Evolutionary conservation across 2,888 invertebrate genomes (phyloP).

Genomic region (Zhuqinia jingwanae): DNA sequence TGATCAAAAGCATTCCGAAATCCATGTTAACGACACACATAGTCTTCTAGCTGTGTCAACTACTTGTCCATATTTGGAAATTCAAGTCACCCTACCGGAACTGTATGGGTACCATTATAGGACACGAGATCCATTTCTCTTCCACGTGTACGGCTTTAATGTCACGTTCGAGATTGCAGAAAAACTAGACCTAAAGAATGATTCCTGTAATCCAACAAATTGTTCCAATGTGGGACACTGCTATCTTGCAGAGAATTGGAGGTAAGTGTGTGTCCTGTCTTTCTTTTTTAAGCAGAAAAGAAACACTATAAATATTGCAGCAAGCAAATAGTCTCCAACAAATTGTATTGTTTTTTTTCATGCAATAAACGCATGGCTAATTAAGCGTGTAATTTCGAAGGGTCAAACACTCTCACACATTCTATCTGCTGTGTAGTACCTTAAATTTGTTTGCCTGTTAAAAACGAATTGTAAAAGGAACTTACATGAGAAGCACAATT

Average conservation of each 20-base stretch:
- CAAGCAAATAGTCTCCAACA: background rate
- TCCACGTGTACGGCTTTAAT: constrained; percentile 95
- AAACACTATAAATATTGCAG: background rate
- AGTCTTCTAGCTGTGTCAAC: constrained; percentile 80
- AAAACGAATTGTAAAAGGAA: background rate
- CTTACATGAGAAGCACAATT: background rate
- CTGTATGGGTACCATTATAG: constrained; percentile 86
- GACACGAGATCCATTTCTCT: constrained; percentile 87
- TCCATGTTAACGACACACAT: constrained; percentile 7
- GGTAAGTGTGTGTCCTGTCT: constrained; percentile 42
- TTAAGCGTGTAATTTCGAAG: too few species aligned
- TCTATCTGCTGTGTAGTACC: background rate
- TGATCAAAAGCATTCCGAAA: constrained; percentile 1
- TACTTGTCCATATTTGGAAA: constrained; percentile 87
- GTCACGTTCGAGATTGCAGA: constrained; percentile 90
- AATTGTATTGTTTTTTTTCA: background rate
- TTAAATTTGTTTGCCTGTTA: background rate
- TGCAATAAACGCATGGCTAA: too few species aligned
- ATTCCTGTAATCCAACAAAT: constrained; percentile 87
- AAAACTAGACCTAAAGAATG: constrained; percentile 32
- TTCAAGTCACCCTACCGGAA: constrained; percentile 87
- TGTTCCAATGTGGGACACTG: constrained; percentile 94
- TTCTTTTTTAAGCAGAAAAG: background rate
- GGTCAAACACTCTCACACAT: background rate
- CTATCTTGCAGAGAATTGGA: constrained; percentile 86